A percentile compares a stretch with the other conserved stretches of the same genome.
Conservation (phyloP, 2,888 invertebrate genomes). For the Melieria crassipennis region DNA sequence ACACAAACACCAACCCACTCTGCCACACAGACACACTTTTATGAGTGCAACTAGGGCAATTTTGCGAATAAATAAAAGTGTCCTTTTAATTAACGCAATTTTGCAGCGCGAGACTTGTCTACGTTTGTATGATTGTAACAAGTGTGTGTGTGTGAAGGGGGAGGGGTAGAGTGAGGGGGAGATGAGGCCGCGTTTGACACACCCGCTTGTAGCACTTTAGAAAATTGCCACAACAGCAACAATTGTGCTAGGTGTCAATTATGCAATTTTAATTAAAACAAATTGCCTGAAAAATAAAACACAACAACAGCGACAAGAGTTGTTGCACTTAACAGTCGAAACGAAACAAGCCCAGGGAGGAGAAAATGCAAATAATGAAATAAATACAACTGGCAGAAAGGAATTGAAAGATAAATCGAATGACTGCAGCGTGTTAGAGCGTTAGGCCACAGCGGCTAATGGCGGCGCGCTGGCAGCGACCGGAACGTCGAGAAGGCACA, state of each 20-base stretch:
- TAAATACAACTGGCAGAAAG: constrained; percentile 16
- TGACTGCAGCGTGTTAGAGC: neutral
- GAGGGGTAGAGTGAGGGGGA: too few species aligned
- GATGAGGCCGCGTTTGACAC: neutral
- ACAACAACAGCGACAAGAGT: neutral
- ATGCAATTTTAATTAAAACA: constrained; percentile 42
- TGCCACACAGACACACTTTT: too few species aligned
- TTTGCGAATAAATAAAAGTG: constrained; percentile 10
- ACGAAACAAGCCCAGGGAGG: neutral
- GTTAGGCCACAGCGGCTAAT: neutral
- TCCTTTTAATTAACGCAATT: constrained; percentile 31
- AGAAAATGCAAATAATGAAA: constrained; percentile 15
- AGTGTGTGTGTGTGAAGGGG: too few species aligned
- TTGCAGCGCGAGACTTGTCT: constrained; percentile 21
- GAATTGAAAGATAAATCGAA: constrained; percentile 12
- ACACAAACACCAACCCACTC: too few species aligned
- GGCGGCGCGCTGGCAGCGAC: too few species aligned
- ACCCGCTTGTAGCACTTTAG: constrained; percentile 10
- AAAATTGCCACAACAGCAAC: constrained; percentile 28
- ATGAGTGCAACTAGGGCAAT: too few species aligned
- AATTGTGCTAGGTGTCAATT: constrained; percentile 28
- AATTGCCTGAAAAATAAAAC: constrained; percentile 26
- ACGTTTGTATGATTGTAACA: neutral
- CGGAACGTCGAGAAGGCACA: neutral
- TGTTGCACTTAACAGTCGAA: too few species aligned